Percentiles rank a stretch among this genome's conserved stretches.
These are phyloP conservation scores for Schrankia costaestrigalis DNA, from an alignment of 2,888 invertebrate species.

Conservation along the genomic window DNA sequence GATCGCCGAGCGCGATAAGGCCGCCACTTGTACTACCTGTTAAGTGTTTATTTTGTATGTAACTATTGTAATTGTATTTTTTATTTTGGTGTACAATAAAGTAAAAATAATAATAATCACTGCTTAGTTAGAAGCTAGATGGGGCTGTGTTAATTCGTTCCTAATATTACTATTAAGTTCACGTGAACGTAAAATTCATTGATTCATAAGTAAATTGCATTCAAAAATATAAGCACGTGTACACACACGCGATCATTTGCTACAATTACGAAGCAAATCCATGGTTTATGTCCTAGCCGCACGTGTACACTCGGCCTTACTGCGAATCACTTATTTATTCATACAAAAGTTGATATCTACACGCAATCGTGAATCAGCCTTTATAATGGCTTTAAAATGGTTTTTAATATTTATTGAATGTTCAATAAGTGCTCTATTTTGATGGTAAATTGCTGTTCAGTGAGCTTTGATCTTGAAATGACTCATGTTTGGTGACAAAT, in stretches of 20 bases:
- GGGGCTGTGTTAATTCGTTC: too few relatives aligned
- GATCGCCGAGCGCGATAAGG: too few relatives aligned
- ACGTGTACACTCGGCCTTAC: conserved; percentile 35
- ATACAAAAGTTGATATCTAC: conserved; percentile 33
- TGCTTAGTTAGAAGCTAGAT: too few relatives aligned
- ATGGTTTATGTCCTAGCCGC: conserved; percentile 35
- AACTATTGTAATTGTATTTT: too few relatives aligned
- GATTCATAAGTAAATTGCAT: conserved; percentile 26
- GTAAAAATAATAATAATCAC: too few relatives aligned
- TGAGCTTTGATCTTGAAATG: not conserved
- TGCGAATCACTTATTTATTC: conserved; percentile 35
- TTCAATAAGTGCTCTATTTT: conserved; percentile 17
- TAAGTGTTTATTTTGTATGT: too few relatives aligned
- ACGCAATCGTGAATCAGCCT: conserved; percentile 32
- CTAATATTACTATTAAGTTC: too few relatives aligned
- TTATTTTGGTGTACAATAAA: too few relatives aligned
- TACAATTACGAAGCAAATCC: conserved; percentile 41
- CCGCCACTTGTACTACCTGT: too few relatives aligned
- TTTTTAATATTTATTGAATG: conserved; percentile 33
- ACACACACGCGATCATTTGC: conserved; percentile 37
- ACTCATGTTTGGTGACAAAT: too few relatives aligned
- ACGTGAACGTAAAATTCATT: too few relatives aligned
- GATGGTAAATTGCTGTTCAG: not conserved
- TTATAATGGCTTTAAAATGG: conserved; percentile 33
- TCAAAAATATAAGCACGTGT: conserved; percentile 24